Evolutionary conservation across 1,140 invertebrate species (phyloP).

Genomic region (Oncopodura yosiiana): DNA sequence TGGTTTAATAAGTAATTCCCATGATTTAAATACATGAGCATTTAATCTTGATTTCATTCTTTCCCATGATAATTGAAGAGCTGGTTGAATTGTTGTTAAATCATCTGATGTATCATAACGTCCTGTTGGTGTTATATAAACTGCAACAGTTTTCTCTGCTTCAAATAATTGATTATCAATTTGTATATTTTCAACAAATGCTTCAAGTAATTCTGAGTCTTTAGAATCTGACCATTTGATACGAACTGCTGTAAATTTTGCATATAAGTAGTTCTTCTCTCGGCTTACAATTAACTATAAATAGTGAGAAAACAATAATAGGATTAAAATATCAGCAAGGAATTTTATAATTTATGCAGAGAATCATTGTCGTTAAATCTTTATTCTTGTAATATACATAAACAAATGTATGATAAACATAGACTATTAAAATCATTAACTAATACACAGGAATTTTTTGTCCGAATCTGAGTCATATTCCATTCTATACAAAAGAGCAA

Average conservation of each 20-base stretch:
- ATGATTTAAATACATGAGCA: conserved; percentile 36
- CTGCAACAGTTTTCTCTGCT: conserved; percentile 67
- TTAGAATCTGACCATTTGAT: conserved; percentile 27
- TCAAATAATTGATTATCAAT: conserved; percentile 81
- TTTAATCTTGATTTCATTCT: conserved; percentile 32
- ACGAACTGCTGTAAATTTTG: background rate
- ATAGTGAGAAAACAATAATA: no score
- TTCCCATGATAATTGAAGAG: conserved; percentile 24
- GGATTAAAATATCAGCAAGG: no score
- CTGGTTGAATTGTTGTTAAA: background rate
- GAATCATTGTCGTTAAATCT: no score
- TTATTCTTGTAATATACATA: no score
- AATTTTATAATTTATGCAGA: no score
- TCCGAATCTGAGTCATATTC: no score
- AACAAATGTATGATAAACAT: no score
- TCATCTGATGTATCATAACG: conserved; percentile 12
- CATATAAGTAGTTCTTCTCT: conserved; percentile 80
- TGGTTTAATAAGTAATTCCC: conserved; percentile 50
- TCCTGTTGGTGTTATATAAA: conserved; percentile 50
- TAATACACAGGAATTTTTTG: no score
- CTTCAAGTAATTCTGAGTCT: conserved; percentile 27
- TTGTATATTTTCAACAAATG: conserved; percentile 34
- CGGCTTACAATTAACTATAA: conserved; percentile 59
- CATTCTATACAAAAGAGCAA: no score
- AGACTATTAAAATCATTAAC: no score